Evolutionary conservation across 2,113 vertebrate species (phyloP).

Genomic region (Xenotilapia longispinis): DNA sequence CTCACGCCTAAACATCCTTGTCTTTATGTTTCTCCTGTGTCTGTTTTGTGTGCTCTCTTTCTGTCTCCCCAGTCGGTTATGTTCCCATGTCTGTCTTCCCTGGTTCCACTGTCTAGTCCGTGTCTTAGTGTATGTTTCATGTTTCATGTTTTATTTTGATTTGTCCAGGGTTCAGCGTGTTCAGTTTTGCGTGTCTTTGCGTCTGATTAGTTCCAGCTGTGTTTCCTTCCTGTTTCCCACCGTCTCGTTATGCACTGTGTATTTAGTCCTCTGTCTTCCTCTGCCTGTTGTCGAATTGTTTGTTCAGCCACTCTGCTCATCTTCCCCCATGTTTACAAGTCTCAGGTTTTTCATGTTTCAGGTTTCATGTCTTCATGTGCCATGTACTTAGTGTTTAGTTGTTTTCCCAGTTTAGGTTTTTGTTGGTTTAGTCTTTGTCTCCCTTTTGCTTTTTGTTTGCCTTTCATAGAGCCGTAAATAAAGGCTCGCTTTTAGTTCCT

Average conservation of each 20-base stretch:
- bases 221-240: not conserved
- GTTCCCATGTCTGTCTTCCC: not conserved
- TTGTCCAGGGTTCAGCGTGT: not conserved
- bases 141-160: not conserved
- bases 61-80: not conserved
- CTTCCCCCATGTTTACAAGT: not conserved
- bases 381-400: not conserved
- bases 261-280: not conserved
- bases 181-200: not conserved
- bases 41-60: not conserved
- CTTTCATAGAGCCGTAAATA: not conserved
- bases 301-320: not conserved
- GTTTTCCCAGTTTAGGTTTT: not conserved
- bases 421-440: not conserved
- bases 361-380: not conserved
- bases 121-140: not conserved
- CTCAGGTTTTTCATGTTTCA: not conserved
- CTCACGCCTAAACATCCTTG: rapidly evolving
- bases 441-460: not conserved
- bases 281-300: not conserved
- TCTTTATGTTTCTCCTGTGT: not conserved
- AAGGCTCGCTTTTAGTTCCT: not conserved
- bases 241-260: not conserved
- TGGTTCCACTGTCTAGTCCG: not conserved
- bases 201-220: not conserved